Evolutionary conservation across 2,888 invertebrate genomes (phyloP).

Genomic region (Pristionchus exspectatus): DNA sequence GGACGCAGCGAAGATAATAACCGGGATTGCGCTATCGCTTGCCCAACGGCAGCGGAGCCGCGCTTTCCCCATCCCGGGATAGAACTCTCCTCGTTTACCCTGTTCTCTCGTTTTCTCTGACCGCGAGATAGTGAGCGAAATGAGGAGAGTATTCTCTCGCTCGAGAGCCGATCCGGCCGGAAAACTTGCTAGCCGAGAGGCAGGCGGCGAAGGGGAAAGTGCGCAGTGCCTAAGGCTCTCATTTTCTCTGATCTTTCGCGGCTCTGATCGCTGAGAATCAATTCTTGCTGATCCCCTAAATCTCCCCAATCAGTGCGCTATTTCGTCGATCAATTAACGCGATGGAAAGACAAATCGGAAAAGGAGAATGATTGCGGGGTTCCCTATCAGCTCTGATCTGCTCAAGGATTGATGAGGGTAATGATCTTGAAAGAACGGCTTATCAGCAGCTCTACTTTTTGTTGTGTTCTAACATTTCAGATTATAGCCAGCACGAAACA

Average conservation of each 20-base stretch:
- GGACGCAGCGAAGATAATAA: background rate
- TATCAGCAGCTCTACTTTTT: too few relatives aligned
- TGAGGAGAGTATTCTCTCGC: background rate
- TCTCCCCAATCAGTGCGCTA: too few relatives aligned
- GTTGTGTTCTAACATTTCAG: too few relatives aligned
- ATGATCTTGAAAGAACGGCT: conserved; percentile 1
- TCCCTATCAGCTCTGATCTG: background rate
- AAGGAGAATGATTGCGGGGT: background rate
- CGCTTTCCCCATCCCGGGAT: background rate
- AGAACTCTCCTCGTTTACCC: background rate
- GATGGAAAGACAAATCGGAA: too few relatives aligned
- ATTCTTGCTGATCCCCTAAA: too few relatives aligned
- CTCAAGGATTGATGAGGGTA: background rate
- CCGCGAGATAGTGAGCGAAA: background rate
- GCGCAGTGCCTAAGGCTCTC: background rate
- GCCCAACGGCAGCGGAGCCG: background rate
- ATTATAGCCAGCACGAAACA: background rate
- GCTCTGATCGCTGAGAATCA: too few relatives aligned
- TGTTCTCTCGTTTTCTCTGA: background rate
- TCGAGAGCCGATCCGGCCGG: background rate
- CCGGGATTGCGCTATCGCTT: conserved; percentile 43
- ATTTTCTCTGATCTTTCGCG: too few relatives aligned
- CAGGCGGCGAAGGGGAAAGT: background rate
- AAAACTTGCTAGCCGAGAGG: background rate
- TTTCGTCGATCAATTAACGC: too few relatives aligned